Evolutionary conservation across 2,113 vertebrate genomes (phyloP), one percentile per base, ranked within the genome.

Genomic region (Struthio camelus): DNA sequence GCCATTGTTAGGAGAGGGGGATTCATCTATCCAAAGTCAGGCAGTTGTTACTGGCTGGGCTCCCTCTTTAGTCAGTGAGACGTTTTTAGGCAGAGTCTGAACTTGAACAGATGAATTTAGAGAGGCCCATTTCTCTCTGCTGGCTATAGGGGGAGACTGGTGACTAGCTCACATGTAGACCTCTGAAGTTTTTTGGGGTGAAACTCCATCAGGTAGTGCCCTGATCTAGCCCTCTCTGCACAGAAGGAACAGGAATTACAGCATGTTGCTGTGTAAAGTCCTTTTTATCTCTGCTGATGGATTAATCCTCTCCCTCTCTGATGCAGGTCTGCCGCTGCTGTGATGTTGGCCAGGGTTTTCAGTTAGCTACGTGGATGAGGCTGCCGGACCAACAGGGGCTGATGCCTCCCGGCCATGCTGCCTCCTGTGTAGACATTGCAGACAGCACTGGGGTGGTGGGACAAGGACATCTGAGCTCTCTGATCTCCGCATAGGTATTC

Each of bases 11-110:
- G n/a, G 11, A 10, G n/a, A 19, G 0, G 1, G 8, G 10, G 10
- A 6, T 28, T 78, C 0, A 0, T 6, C 50, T 53, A 0, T 70
- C 62, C 27, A 19, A 24, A 38, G 32, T 27, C 27, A 48, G 78
- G 66, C 66, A 75, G 73, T 70, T 95, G 30, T 30, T 5, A 0
- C 80, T 66, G n/a, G 38, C 38, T 56, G 18, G 0, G 32, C 73
- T 84, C 56, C 10, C 10, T 81, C 69, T 67, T 88, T 50, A 89
- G 51, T 24, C 36, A 13, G 46, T 0, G n/a, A 53, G 50, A 25
- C 11, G 20, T 30, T 36, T 71, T 48, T 34, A 32, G 20, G 20
- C 22, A 32, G 61, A 19, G 34, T 38, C 48, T 27, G n/a, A 72
- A 36, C 25, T 51, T 28, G 70, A 53, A 36, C 70, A 28, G 25